Percentiles rank a stretch among this genome's conserved stretches.
Evolutionary conservation across 2,797 vertebrate species (phyloP).

Genomic region (Anisognathus igniventris): DNA sequence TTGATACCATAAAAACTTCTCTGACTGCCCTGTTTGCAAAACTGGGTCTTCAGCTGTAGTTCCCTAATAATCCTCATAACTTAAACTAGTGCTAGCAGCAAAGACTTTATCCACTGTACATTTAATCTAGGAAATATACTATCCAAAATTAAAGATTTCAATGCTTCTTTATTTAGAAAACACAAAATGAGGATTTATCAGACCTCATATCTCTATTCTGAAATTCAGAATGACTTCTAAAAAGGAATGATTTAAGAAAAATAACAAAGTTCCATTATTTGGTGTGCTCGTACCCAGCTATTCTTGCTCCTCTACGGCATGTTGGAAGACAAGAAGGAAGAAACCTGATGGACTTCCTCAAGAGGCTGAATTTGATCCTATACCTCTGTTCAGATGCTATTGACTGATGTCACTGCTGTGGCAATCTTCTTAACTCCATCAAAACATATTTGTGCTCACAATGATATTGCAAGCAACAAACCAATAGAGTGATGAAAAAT

Average conservation of each 20-base stretch:
- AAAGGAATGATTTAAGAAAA: neutral
- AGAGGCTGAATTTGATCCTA: neutral
- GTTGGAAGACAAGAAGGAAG: neutral
- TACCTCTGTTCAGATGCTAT: neutral
- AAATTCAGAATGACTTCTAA: neutral
- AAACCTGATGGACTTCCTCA: neutral
- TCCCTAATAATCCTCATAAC: neutral
- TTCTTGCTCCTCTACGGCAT: neutral
- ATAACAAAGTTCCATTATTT: neutral
- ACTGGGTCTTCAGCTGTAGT: neutral
- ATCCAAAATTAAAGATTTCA: neutral
- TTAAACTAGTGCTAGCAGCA: neutral
- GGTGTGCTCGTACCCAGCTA: neutral
- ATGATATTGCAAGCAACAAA: neutral
- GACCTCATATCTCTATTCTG: neutral
- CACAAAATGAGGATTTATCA: neutral
- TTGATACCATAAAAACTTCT: neutral
- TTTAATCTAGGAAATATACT: neutral
- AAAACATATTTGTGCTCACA: neutral
- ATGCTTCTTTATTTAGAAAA: neutral
- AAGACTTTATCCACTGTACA: neutral
- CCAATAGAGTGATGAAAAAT: neutral
- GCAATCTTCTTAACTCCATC: neutral
- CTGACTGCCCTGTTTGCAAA: neutral
- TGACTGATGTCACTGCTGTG: neutral